Conservation (phyloP, 2,888 invertebrate species). For the Chalcis sispes region DNA sequence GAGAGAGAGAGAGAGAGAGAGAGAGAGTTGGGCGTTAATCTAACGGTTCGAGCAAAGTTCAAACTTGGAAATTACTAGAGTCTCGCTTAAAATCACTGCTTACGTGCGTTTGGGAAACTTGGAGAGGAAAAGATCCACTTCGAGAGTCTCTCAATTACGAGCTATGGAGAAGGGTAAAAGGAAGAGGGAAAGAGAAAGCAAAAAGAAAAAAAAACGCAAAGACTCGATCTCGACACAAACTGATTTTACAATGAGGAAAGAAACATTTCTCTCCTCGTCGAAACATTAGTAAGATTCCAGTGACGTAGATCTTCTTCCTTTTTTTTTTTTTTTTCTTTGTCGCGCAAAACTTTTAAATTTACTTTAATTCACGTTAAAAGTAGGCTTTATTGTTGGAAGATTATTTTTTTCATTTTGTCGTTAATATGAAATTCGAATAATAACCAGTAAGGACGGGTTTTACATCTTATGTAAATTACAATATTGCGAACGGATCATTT, state of each 20-base stretch:
- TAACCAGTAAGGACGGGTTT: no score
- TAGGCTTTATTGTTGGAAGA: no score
- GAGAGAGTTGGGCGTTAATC: conserved; percentile 38
- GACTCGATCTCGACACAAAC: not conserved
- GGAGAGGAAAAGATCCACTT: conserved; percentile 41
- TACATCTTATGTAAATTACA: no score
- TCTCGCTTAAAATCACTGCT: conserved; percentile 51
- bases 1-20: not conserved
- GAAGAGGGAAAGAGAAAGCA: conserved; percentile 10
- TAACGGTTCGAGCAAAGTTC: conserved; percentile 48
- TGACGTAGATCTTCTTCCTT: no score
- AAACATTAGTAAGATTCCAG: no score
- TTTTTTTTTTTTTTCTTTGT: no score
- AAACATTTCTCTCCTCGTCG: not conserved
- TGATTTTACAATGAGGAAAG: conserved; percentile 4
- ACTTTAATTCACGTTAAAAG: no score
- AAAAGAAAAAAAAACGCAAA: no score
- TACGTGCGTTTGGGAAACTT: conserved; percentile 43
- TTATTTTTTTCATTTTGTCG: no score
- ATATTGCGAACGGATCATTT: no score
- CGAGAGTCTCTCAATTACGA: conserved; percentile 36
- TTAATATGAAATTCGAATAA: no score
- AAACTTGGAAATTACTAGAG: conserved; percentile 54
- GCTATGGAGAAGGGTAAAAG: conserved; percentile 3
- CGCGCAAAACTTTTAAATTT: no score